Evolutionary conservation across 2,888 invertebrate species (phyloP).

Genomic region (Leucania comma): DNA sequence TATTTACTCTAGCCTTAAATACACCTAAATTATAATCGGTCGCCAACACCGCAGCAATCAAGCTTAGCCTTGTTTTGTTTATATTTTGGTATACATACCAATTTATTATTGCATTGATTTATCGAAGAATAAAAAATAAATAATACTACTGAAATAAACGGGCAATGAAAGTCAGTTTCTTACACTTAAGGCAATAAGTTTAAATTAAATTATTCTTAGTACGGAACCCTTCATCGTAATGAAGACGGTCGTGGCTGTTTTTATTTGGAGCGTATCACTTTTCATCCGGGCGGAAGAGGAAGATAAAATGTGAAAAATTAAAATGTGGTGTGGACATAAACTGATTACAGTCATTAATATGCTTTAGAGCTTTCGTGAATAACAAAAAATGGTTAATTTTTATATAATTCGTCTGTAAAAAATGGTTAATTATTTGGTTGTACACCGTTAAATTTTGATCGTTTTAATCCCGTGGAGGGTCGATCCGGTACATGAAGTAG

Average conservation of each 20-base stretch:
- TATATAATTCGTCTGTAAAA: too few species aligned
- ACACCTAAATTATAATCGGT: too few species aligned
- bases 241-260: conserved; percentile 8
- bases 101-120: not conserved
- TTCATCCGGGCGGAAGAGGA: conserved; percentile 30
- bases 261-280: conserved; percentile 44
- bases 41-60: too few species aligned
- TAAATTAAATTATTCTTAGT: not conserved
- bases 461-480: too few species aligned
- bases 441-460: too few species aligned
- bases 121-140: not conserved
- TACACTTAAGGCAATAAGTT: not conserved
- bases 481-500: too few species aligned
- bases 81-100: too few species aligned
- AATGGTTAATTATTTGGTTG: too few species aligned
- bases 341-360: conserved; percentile 45
- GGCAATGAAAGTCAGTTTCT: not conserved
- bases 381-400: too few species aligned
- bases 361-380: not conserved
- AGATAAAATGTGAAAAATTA: conserved; percentile 48
- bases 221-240: conserved; percentile 34
- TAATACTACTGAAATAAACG: not conserved
- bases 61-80: too few species aligned
- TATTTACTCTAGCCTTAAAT: too few species aligned
- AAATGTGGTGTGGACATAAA: conserved; percentile 27